phyloP scores from a whole-genome alignment of 92 coral and sea anemone species.

The Palythoa grandis region DNA sequence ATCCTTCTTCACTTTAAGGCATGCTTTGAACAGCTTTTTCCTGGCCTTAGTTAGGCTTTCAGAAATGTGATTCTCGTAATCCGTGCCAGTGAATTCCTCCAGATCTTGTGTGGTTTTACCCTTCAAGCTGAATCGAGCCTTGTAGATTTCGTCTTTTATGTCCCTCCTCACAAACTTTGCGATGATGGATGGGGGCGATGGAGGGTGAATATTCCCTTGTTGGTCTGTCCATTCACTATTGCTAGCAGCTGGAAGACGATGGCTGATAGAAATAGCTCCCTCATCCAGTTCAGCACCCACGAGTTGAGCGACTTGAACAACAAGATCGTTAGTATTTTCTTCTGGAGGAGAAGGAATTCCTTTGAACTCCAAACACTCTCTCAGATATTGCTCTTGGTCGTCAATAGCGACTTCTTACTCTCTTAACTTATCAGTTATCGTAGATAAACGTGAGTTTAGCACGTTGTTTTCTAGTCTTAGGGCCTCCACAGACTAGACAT shows the following conservation, averaged over 20 bases:
- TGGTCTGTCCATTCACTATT: background rate
- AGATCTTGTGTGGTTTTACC: background rate
- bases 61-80: background rate
- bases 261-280: too few species aligned
- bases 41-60: background rate
- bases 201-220: background rate
- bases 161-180: background rate
- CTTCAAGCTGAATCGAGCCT: background rate
- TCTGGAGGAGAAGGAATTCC: background rate
- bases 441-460: background rate
- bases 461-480: background rate
- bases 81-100: background rate
- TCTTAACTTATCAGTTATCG: background rate
- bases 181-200: background rate
- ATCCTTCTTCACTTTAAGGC: slow-evolving; percentile 10
- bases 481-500: too few species aligned
- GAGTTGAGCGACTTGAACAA: background rate
- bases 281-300: background rate
- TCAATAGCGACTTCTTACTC: background rate
- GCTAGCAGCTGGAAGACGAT: background rate
- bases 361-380: background rate
- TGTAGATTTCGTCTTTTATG: background rate
- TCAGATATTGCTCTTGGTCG: background rate
- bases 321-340: background rate
- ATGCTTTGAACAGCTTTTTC: slow-evolving; percentile 7